These are phyloP conservation scores for Tiliacea aurago DNA, from an alignment of 2,888 invertebrate genomes.

Conservation along the genomic window DNA sequence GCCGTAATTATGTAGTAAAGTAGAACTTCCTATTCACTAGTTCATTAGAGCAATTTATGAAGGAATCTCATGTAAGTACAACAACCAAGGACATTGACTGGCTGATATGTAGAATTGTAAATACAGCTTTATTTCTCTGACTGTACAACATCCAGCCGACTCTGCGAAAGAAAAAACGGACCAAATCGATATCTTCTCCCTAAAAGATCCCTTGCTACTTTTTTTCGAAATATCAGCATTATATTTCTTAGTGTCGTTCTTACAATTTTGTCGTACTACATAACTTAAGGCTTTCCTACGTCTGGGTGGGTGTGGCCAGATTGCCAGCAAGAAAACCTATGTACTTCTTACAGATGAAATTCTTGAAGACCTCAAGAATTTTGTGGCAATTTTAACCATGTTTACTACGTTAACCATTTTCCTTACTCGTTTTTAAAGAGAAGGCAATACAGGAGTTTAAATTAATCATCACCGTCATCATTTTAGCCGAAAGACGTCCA, in stretches of 20 bases:
- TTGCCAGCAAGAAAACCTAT: slow-evolving; percentile 29
- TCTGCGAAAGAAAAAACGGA: slow-evolving; percentile 29
- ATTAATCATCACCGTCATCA: too few relatives aligned
- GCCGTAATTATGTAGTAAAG: neutral
- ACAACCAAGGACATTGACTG: slow-evolving; percentile 18
- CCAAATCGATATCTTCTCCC: slow-evolving; percentile 12
- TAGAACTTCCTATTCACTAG: slow-evolving; percentile 7
- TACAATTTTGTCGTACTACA: slow-evolving; percentile 30
- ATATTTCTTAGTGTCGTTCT: slow-evolving; percentile 26
- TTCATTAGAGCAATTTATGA: slow-evolving; percentile 45
- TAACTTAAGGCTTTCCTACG: slow-evolving; percentile 16
- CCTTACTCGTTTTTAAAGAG: neutral
- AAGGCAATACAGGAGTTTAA: neutral
- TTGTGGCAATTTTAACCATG: neutral
- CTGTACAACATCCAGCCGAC: slow-evolving; percentile 14
- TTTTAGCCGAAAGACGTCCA: too few relatives aligned
- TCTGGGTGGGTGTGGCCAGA: slow-evolving; percentile 36
- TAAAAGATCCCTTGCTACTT: slow-evolving; percentile 19
- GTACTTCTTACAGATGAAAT: slow-evolving; percentile 24
- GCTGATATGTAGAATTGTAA: slow-evolving; percentile 32
- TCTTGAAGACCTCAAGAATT: slow-evolving; percentile 21
- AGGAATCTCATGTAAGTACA: slow-evolving; percentile 24
- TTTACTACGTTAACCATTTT: neutral
- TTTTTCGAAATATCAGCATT: slow-evolving; percentile 48
- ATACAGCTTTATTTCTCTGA: slow-evolving; percentile 30